These are phyloP conservation scores for Caenorhabditis macrosperma DNA, from an alignment of 2,888 invertebrate genomes.

Conservation along the genomic window DNA sequence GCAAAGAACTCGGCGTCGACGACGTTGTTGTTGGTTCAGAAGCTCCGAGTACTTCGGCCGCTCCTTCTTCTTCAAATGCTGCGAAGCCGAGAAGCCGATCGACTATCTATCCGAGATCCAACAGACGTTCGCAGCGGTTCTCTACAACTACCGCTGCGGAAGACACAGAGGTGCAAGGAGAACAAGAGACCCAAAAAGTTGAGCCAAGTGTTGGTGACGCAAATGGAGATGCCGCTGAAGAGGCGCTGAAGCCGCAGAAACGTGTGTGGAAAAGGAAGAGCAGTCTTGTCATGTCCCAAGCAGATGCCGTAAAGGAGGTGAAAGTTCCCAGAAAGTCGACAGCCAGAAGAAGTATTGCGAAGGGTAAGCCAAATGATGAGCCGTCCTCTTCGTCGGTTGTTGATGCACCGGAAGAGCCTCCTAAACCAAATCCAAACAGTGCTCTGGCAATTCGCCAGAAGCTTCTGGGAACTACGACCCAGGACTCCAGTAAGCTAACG, in stretches of 20 bases:
- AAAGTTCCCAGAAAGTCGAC: background rate
- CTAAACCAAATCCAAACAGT: conserved; percentile 13
- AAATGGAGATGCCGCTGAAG: background rate
- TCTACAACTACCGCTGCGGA: background rate
- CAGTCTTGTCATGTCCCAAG: background rate
- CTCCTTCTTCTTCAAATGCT: too few relatives aligned
- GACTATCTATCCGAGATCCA: background rate
- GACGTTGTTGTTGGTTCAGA: background rate
- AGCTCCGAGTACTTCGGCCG: background rate
- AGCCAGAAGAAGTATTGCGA: background rate
- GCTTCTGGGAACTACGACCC: background rate
- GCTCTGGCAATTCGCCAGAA: conserved; percentile 27
- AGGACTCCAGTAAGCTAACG: background rate
- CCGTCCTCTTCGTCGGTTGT: background rate
- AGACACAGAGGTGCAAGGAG: background rate
- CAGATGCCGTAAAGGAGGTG: background rate
- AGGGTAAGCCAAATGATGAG: background rate
- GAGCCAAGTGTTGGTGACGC: too few relatives aligned
- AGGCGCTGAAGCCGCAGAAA: background rate
- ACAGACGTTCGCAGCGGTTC: background rate
- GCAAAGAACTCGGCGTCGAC: background rate
- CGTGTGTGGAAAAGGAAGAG: background rate
- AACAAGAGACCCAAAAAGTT: too few relatives aligned
- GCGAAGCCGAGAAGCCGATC: background rate
- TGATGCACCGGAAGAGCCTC: background rate